Evolutionary conservation across 2,113 vertebrate species (phyloP).

Genomic region (Oophaga pumilio): DNA sequence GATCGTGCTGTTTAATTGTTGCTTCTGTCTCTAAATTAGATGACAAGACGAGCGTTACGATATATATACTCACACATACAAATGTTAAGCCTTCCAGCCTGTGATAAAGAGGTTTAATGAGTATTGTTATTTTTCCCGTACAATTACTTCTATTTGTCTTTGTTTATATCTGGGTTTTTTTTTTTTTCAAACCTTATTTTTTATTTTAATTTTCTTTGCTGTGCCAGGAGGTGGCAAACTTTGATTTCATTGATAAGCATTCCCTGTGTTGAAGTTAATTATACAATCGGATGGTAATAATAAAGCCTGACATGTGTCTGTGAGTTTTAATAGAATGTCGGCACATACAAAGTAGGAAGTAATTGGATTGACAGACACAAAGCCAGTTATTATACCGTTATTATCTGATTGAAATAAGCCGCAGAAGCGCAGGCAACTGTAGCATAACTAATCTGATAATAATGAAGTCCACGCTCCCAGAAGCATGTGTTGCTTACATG

Average conservation of each 20-base stretch:
- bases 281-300: slow-evolving; percentile 62
- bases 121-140: not conserved
- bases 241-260: slow-evolving; percentile 51
- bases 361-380: slow-evolving; percentile 71
- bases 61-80: not conserved
- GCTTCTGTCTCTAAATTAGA: not conserved
- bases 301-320: slow-evolving; percentile 66
- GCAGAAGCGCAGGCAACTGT: slow-evolving; percentile 63
- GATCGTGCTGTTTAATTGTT: not conserved
- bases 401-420: slow-evolving; percentile 66
- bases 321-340: slow-evolving; percentile 65
- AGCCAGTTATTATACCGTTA: slow-evolving; percentile 66
- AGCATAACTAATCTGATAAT: slow-evolving; percentile 63
- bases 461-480: slow-evolving; percentile 59
- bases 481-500: slow-evolving; percentile 40
- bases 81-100: not conserved
- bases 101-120: not conserved
- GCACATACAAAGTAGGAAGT: slow-evolving; percentile 66
- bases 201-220: slow-evolving; percentile 35
- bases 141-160: not conserved
- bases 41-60: not conserved
- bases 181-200: not conserved
- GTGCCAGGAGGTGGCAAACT: slow-evolving; percentile 23
- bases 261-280: slow-evolving; percentile 53
- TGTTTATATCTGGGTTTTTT: not conserved